Percentiles rank a stretch among this genome's conserved stretches.
These are phyloP conservation scores for Trichonephila clavata DNA, from an alignment of 1,140 invertebrate species.

Conservation along the genomic window DNA sequence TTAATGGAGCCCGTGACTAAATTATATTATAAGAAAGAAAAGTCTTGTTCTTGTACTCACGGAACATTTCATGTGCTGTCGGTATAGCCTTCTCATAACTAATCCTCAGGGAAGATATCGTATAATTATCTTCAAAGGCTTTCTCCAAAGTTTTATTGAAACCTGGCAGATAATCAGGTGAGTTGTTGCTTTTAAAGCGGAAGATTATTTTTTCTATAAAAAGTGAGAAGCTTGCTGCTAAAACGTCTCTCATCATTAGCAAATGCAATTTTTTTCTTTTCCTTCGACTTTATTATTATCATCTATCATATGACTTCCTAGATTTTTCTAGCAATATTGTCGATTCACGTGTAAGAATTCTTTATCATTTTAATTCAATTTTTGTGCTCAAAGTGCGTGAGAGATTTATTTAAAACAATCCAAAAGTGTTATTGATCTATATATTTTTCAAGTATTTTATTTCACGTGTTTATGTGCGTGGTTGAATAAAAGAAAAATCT, in stretches of 20 bases:
- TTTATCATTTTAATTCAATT: no score
- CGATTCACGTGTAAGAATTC: neutral
- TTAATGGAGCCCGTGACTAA: conserved; percentile 9
- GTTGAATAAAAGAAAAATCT: no score
- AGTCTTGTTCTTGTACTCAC: neutral
- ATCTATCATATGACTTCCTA: neutral
- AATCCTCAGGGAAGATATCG: neutral
- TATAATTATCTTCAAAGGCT: neutral
- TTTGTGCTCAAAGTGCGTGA: no score
- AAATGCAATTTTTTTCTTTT: no score
- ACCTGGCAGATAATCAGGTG: neutral
- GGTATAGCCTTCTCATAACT: neutral
- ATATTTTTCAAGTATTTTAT: no score
- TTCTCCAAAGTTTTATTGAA: neutral
- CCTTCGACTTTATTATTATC: neutral
- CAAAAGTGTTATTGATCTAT: no score
- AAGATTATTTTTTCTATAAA: neutral
- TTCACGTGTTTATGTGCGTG: no score
- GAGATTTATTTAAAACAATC: no score
- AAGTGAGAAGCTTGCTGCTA: neutral
- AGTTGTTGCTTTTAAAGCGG: neutral
- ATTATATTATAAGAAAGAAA: conserved; percentile 3
- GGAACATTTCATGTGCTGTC: neutral
- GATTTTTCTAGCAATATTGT: neutral
- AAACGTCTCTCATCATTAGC: neutral